phyloP scores from a whole-genome alignment of 2,888 invertebrate species.

The Pseudoips prasinana region DNA sequence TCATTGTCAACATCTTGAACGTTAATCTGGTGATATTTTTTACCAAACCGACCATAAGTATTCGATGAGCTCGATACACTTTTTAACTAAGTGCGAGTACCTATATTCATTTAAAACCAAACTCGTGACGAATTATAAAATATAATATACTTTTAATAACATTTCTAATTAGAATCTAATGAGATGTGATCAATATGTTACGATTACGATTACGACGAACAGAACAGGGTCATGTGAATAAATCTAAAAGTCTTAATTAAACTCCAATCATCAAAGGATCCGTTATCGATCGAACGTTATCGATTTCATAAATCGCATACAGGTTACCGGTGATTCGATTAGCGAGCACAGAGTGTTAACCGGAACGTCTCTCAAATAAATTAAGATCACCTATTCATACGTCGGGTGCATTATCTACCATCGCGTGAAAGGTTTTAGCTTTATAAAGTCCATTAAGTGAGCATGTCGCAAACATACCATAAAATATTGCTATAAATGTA shows the following conservation, averaged over 20 bases:
- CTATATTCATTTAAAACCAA: too few relatives aligned
- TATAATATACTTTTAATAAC: too few relatives aligned
- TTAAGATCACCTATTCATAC: constrained; percentile 78
- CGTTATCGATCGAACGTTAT: constrained; percentile 51
- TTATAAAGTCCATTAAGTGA: constrained; percentile 68
- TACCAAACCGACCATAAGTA: too few relatives aligned
- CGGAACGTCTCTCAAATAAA: constrained; percentile 72
- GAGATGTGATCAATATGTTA: too few relatives aligned
- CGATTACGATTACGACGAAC: too few relatives aligned
- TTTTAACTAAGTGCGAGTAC: too few relatives aligned
- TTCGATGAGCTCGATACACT: too few relatives aligned
- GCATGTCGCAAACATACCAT: constrained; percentile 62
- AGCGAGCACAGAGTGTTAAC: constrained; percentile 65
- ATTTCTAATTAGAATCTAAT: too few relatives aligned
- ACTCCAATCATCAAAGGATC: constrained; percentile 52
- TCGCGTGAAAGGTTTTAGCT: constrained; percentile 65
- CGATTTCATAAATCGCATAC: constrained; percentile 65
- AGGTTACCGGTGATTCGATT: constrained; percentile 65
- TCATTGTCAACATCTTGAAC: constrained; percentile 57
- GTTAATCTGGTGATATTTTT: constrained; percentile 30
- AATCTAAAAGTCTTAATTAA: constrained; percentile 44
- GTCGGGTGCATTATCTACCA: constrained; percentile 65
- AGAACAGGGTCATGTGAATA: too few relatives aligned
- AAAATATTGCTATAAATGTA: constrained; percentile 57
- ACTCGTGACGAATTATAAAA: too few relatives aligned